A percentile compares a stretch with the other conserved stretches of the same genome.
Conservation (phyloP, 2,797 vertebrate genomes). For the Perodicticus potto region DNA sequence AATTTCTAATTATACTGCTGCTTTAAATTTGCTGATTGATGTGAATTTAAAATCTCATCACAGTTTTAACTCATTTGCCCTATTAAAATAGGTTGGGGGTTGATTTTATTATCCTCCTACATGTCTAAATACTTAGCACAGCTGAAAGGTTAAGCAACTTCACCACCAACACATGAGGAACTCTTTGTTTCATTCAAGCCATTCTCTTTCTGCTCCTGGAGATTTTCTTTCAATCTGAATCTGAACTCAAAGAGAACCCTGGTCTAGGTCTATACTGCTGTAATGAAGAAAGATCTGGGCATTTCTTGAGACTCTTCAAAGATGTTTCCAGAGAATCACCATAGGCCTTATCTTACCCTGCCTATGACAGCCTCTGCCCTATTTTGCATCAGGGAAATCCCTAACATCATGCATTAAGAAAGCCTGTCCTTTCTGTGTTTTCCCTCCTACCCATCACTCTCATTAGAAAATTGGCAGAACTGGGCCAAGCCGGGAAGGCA, state of each 20-base stretch:
- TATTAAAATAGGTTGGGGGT: slow-evolving; percentile 63
- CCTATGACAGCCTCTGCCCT: not conserved
- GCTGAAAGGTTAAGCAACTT: slow-evolving; percentile 70
- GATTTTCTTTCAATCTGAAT: not conserved
- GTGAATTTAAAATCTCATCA: slow-evolving; percentile 72
- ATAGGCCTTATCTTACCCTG: not conserved
- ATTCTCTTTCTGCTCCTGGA: not conserved
- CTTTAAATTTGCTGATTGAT: slow-evolving; percentile 78
- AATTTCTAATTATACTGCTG: slow-evolving; percentile 74
- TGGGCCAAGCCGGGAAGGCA: not conserved
- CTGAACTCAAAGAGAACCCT: not conserved
- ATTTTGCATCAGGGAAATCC: not conserved
- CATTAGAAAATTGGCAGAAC: not conserved
- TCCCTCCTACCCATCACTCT: not conserved
- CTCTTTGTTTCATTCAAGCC: slow-evolving; percentile 66
- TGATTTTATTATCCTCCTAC: slow-evolving; percentile 72
- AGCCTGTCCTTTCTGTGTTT: not conserved
- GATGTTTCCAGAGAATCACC: not conserved
- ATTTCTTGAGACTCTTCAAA: not conserved
- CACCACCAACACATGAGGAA: slow-evolving; percentile 43
- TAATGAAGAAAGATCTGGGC: not conserved
- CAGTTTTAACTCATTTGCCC: slow-evolving; percentile 77
- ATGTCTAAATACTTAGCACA: slow-evolving; percentile 66
- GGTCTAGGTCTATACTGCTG: not conserved
- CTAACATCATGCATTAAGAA: not conserved